Percentiles rank a stretch among this genome's conserved stretches.
These are phyloP conservation scores for Brachionus angularis DNA, from an alignment of 1,140 invertebrate species.

Conservation along the genomic window DNA sequence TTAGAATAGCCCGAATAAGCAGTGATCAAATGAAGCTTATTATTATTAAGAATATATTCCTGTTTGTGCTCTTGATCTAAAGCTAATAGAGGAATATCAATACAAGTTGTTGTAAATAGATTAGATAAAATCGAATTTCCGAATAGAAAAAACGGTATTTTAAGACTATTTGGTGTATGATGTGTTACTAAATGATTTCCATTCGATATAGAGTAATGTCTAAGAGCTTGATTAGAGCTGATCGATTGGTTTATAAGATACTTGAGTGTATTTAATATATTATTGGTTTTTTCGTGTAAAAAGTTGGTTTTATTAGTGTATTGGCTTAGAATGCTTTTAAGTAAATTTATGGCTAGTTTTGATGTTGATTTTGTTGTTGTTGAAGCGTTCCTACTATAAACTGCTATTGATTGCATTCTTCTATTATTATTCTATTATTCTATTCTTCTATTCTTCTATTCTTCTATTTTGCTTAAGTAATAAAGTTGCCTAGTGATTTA, in stretches of 20 bases:
- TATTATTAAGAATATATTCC: not conserved
- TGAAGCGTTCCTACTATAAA: constrained; percentile 5
- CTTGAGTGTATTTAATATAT: not conserved
- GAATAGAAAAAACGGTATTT: not conserved
- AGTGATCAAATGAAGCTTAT: constrained; percentile 5
- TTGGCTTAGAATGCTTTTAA: constrained; percentile 3
- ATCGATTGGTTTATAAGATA: not conserved
- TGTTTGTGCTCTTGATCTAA: constrained; percentile 5
- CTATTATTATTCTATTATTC: not conserved
- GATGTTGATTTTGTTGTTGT: not conserved
- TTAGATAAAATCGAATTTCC: constrained; percentile 3
- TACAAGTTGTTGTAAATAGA: not conserved
- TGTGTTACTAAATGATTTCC: too few species aligned
- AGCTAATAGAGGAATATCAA: not conserved
- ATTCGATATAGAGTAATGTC: too few species aligned
- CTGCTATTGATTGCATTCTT: constrained; percentile 3
- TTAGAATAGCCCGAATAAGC: constrained; percentile 21
- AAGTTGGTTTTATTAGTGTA: not conserved
- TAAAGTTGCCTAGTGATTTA: too few species aligned
- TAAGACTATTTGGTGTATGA: not conserved
- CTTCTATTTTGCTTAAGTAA: too few species aligned
- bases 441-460: too few species aligned
- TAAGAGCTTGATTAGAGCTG: too few species aligned
- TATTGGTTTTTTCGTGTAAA: not conserved
- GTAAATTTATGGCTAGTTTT: constrained; percentile 15